Conservation (phyloP, 2,113 vertebrate species). For the Pampusana beccarii region DNA sequence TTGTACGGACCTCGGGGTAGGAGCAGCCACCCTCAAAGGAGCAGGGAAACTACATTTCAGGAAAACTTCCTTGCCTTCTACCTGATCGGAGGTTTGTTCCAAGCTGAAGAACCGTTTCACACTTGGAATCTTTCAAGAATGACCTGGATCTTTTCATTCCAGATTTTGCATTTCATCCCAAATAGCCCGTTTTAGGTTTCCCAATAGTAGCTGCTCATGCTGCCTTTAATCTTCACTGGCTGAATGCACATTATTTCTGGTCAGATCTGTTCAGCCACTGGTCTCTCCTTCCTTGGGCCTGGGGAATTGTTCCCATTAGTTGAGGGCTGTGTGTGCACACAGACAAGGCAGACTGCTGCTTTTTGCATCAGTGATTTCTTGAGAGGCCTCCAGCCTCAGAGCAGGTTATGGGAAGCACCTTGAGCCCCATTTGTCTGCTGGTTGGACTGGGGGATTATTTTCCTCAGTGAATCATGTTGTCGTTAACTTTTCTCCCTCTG, state of each 20-base stretch:
- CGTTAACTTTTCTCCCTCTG: neutral
- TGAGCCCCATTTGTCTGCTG: conserved; percentile 6
- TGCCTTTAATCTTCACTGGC: neutral
- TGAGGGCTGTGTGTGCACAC: neutral
- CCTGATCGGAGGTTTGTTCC: neutral
- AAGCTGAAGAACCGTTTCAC: neutral
- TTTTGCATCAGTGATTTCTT: conserved; percentile 40
- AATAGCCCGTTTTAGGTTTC: neutral
- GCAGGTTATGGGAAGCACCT: conserved; percentile 37
- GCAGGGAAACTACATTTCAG: neutral
- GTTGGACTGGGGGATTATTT: neutral
- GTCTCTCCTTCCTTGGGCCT: neutral
- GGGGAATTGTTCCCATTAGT: neutral
- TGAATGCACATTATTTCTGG: neutral
- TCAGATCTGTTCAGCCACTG: neutral
- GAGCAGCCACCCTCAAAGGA: neutral
- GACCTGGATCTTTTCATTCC: neutral
- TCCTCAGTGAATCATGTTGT: neutral
- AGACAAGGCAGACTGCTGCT: neutral
- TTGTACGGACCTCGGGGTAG: rapidly evolving
- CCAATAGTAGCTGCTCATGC: neutral
- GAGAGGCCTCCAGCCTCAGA: neutral
- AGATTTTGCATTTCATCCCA: neutral
- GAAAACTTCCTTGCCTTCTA: neutral
- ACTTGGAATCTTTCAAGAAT: neutral